phyloP scores from a whole-genome alignment of 64 coral and sea anemone genomes.

The Stylophora pistillata region DNA sequence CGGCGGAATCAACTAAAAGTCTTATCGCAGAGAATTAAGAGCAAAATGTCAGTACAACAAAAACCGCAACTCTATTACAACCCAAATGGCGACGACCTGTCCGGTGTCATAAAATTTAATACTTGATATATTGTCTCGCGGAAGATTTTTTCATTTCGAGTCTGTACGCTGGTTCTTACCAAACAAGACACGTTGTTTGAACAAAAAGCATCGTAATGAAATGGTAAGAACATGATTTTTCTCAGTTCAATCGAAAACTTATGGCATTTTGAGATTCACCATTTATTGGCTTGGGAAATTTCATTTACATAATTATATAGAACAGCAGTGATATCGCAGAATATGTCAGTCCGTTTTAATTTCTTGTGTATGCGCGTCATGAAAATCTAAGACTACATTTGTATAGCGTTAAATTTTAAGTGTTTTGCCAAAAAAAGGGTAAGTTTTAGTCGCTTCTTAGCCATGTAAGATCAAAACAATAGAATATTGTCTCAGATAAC shows the following conservation, averaged over 20 bases:
- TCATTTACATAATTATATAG: not conserved
- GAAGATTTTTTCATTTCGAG: not conserved
- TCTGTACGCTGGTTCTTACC: not conserved
- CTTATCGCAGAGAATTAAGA: conserved; percentile 8
- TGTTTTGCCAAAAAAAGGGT: no score
- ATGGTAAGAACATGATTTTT: not conserved
- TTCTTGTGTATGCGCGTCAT: not conserved
- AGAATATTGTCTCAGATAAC: no score
- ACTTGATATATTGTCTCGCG: not conserved
- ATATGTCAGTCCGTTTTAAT: not conserved
- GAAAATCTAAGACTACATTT: no score
- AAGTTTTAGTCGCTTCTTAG: no score
- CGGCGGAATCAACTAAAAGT: not conserved
- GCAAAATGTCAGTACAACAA: not conserved
- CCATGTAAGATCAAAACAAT: no score
- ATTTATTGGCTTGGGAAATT: not conserved
- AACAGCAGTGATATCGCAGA: not conserved
- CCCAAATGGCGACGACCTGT: conserved; percentile 23
- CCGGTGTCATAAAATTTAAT: not conserved
- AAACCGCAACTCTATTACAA: not conserved
- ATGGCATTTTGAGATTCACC: not conserved
- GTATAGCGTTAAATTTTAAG: no score
- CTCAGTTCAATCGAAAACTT: not conserved
- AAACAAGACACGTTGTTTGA: not conserved
- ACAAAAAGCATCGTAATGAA: not conserved